Percentiles rank a stretch among this genome's conserved stretches.
Evolutionary conservation across 2,113 vertebrate genomes (phyloP).

Genomic region (Carassius gibelio): DNA sequence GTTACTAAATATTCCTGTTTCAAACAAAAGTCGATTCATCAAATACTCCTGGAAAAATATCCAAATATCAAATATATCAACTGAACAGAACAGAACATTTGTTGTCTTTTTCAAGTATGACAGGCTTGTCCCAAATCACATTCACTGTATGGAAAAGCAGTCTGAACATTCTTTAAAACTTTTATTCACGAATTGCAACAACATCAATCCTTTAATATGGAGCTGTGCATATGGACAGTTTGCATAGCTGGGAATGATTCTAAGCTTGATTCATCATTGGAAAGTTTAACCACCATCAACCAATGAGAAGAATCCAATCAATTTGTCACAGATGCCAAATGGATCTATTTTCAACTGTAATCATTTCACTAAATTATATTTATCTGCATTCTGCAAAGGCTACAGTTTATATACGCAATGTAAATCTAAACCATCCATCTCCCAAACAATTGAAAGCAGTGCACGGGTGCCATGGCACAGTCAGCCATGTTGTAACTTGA

Average conservation of each 20-base stretch:
- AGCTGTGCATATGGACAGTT: not conserved
- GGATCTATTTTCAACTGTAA: slow-evolving; percentile 36
- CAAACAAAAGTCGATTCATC: too few species aligned
- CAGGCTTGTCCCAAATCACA: not conserved
- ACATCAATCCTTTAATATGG: too few species aligned
- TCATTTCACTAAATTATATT: slow-evolving; percentile 53
- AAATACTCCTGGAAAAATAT: too few species aligned
- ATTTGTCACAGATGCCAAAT: not conserved
- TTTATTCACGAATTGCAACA: not conserved
- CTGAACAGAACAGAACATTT: too few species aligned
- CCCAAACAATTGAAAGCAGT: slow-evolving; percentile 42
- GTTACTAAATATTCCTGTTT: too few species aligned
- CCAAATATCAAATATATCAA: too few species aligned
- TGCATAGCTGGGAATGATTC: not conserved
- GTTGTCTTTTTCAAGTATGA: not conserved
- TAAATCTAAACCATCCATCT: slow-evolving; percentile 59
- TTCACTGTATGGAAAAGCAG: not conserved
- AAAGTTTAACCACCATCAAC: not conserved
- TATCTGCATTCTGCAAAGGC: slow-evolving; percentile 56
- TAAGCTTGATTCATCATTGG: not conserved
- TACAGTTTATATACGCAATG: slow-evolving; percentile 62
- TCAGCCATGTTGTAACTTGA: slow-evolving; percentile 34
- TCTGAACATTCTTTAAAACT: not conserved
- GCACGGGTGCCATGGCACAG: slow-evolving; percentile 52
- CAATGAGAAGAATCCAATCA: not conserved